phyloP scores from a whole-genome alignment of 2,797 vertebrate genomes.

The Urocyon cinereoargenteus region DNA sequence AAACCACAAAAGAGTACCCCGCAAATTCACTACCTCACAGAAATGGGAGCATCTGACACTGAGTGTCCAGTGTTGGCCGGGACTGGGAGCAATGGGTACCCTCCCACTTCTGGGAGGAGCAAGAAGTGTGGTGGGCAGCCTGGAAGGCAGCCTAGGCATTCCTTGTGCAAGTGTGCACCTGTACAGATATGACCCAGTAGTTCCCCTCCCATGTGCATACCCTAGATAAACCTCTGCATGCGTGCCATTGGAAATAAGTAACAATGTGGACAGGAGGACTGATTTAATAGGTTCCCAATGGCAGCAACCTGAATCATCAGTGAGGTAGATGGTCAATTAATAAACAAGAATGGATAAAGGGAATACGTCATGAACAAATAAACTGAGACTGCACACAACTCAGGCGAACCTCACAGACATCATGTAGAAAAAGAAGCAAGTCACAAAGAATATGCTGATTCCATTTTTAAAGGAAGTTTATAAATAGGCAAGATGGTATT shows the following conservation, averaged over 20 bases:
- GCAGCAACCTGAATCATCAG: background rate
- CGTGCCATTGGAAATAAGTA: background rate
- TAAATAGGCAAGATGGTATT: background rate
- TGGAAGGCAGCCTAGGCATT: background rate
- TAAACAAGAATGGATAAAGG: background rate
- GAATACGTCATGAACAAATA: background rate
- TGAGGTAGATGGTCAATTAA: fast-evolving
- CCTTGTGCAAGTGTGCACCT: background rate
- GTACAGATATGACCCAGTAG: fast-evolving
- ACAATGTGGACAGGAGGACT: background rate
- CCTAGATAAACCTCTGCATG: too few species aligned
- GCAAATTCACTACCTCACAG: fast-evolving
- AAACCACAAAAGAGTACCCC: fast-evolving
- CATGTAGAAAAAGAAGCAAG: background rate
- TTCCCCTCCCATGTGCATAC: background rate
- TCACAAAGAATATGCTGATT: background rate
- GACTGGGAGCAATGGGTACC: background rate
- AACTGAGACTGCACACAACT: background rate
- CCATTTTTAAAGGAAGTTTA: background rate
- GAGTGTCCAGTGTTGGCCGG: background rate
- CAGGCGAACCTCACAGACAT: background rate
- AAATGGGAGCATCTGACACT: fast-evolving
- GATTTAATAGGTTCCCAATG: fast-evolving
- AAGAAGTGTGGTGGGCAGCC: background rate
- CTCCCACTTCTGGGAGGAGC: background rate